Base-by-base conservation (phyloP, 2,113 vertebrate species). In the Lophochroa leadbeateri region DNA sequence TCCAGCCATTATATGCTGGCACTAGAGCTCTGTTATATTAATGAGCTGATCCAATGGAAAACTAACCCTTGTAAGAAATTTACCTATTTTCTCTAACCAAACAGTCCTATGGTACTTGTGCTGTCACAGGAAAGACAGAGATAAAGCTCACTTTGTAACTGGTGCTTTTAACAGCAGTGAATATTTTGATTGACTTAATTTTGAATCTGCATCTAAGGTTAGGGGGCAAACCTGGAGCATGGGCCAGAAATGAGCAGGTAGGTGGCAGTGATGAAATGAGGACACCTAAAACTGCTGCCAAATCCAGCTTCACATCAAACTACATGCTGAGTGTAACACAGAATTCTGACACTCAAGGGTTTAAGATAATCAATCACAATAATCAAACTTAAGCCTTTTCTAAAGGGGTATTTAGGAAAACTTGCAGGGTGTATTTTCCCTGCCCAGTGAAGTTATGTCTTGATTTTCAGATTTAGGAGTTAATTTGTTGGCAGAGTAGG, bases 321-420 rank as follows among this genome's bases (percentile, higher is more conserved):
- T 35, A 16, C 83, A 47, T 33, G 50, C 60, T 82, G 88, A 82
- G n/a, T 8, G 24, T 57, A 91, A 88, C 16, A 57, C 57, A 76
- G 50, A 95, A 93, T 90, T 90, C 80, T 92, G 80, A 86, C 79
- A 68, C 61, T 84, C 82, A 46, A 55, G 57, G 37, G 43, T 43
- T 96, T 88, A 88, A 93, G 86, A 88, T 50, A 95, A 96, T 86
- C 76, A 90, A 93, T 94, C 94, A 93, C 77, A 92, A 92, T 70
- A 96, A 96, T 81, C 76, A 95, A 93, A 90, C 23, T 53, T 92
- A 88, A 91, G 71, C 79, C 37, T 90, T 87, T 94, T 75, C 90
- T 93, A 75, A 96, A 90, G 57, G 60, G 28, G 53, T 86, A 90
- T 94, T 96, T 91, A 93, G 79, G 82, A 92, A 96, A 81, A 93